Evolutionary conservation across 2,797 vertebrate species (phyloP), one percentile per base, ranked within the genome.

Genomic region (Macroramphosus scolopax): DNA sequence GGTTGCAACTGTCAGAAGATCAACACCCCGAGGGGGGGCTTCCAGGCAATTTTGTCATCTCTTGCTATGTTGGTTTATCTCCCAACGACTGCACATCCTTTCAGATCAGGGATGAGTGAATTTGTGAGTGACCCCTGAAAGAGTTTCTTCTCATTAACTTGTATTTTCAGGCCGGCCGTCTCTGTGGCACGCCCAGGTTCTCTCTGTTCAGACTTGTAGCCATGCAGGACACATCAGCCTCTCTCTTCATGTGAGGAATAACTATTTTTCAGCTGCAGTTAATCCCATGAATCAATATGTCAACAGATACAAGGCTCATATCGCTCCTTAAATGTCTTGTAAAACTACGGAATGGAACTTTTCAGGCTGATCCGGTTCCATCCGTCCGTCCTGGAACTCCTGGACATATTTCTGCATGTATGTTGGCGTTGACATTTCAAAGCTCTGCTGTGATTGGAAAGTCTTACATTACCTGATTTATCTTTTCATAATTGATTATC

Each of bases 1-100:
- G 51, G 77, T 76, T n/a, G n/a, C n/a, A n/a, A n/a, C n/a, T 82
- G 75, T 81, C 76, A 78, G 52, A 33, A 38, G 16, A 48, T 46
- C 28, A 63, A 28, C 8, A 28, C 38, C 52, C 44, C 26, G 14
- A 14, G 14, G 15, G 13, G 10, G 28, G 7, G 31, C 4, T 28
- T 29, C 9, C 1, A n/a, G 47, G 29, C 1, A 14, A 11, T 26
- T 20, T 3, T 11, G 4, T 5, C 18, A 34, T 17, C 10, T 22
- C 9, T 13, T n/a, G n/a, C 3, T 12, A 15, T 33, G 51, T 37
- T 2, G 34, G 11, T 20, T 13, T 53, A 13, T 51, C 28, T 11
- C 17, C 31, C n/a, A 18, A 17, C 20, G 4, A n/a, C n/a, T n/a
- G n/a, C n/a, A n/a, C n/a, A n/a, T n/a, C 24, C 17, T 9, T 15